phyloP scores from a whole-genome alignment of 2,797 vertebrate genomes.

The Lophius americanus region DNA sequence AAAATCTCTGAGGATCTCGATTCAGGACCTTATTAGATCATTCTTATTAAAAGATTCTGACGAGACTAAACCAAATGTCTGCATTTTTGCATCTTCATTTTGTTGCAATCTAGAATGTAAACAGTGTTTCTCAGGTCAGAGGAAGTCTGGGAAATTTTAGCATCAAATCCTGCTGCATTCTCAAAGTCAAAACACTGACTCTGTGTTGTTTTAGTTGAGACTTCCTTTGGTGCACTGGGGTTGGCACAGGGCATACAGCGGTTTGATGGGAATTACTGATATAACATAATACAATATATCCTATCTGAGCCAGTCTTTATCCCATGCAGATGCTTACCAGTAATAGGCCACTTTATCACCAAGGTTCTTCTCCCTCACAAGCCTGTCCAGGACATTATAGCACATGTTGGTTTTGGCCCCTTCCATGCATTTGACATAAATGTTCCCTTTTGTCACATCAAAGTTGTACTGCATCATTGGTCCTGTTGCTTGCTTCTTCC shows the following conservation, averaged over 20 bases:
- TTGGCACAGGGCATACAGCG: constrained; percentile 33
- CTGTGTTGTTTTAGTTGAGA: constrained; percentile 3
- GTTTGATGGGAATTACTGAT: constrained; percentile 53
- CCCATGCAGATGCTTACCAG: constrained; percentile 77
- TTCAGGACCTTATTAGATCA: background rate
- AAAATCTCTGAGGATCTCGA: background rate
- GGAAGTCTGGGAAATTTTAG: background rate
- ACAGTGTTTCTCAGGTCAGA: background rate
- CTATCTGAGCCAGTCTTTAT: constrained; percentile 37
- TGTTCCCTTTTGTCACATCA: constrained; percentile 81
- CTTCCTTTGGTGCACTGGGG: constrained; percentile 41
- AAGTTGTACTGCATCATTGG: constrained; percentile 85
- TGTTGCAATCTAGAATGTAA: background rate
- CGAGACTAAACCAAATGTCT: background rate
- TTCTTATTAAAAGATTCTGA: background rate
- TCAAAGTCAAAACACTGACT: constrained; percentile 2
- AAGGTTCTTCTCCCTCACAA: constrained; percentile 78
- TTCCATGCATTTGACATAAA: constrained; percentile 86
- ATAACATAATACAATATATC: constrained; percentile 37
- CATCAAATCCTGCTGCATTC: constrained; percentile 1
- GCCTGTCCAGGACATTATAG: constrained; percentile 86
- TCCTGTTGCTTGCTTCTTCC: constrained; percentile 81
- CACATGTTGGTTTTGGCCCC: constrained; percentile 88
- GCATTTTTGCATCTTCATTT: background rate
- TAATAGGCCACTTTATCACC: constrained; percentile 84